Evolutionary conservation across 2,797 vertebrate genomes (phyloP).

Genomic region (Acipenser oxyrinchus): DNA sequence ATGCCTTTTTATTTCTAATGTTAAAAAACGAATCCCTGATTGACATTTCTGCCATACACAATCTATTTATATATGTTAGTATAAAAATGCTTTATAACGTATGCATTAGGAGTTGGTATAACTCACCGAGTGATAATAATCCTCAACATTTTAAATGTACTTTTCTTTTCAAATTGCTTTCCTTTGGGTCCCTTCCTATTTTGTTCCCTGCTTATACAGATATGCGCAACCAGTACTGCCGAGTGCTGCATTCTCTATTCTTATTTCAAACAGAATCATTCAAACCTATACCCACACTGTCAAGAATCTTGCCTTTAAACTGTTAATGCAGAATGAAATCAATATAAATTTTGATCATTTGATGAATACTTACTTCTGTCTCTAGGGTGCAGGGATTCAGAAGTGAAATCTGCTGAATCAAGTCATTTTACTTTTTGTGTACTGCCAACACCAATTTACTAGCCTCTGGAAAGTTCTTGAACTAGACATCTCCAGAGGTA

Average conservation of each 20-base stretch:
- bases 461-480: conserved; percentile 67
- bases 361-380: conserved; percentile 75
- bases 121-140: too few relatives aligned
- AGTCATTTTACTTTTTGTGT: conserved; percentile 73
- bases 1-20: too few relatives aligned
- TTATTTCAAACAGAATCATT: conserved; percentile 78
- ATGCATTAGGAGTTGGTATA: too few relatives aligned
- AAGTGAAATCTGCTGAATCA: conserved; percentile 76
- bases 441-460: conserved; percentile 71
- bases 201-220: conserved; percentile 40
- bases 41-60: too few relatives aligned
- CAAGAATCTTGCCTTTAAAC: conserved; percentile 69
- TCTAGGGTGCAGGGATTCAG: conserved; percentile 53
- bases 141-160: too few relatives aligned
- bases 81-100: too few relatives aligned
- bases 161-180: not conserved
- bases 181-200: conserved; percentile 12
- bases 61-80: too few relatives aligned
- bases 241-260: conserved; percentile 40
- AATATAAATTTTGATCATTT: conserved; percentile 80
- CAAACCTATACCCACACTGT: conserved; percentile 58
- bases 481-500: conserved; percentile 62
- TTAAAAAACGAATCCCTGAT: too few relatives aligned
- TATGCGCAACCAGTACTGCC: conserved; percentile 51
- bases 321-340: conserved; percentile 76